These are phyloP conservation scores for Aptenodytes patagonicus DNA, from an alignment of 2,113 vertebrate genomes.

Conservation along the genomic window DNA sequence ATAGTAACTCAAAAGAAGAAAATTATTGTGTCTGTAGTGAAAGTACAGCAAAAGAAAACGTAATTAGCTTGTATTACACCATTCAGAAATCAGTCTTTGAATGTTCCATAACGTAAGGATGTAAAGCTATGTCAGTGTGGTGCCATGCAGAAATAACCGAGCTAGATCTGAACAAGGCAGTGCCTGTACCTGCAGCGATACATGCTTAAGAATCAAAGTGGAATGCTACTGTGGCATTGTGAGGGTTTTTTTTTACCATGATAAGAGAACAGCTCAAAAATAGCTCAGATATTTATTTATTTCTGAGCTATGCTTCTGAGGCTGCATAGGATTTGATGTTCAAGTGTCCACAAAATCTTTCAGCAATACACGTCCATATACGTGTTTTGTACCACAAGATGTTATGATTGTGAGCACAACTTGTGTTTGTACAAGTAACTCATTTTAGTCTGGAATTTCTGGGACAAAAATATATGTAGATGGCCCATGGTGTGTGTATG, in stretches of 20 bases:
- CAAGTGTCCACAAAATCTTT: neutral
- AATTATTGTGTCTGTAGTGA: neutral
- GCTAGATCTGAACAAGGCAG: neutral
- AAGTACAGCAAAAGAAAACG: neutral
- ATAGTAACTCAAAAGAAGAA: neutral
- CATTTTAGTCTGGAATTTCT: neutral
- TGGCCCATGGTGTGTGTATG: accelerated
- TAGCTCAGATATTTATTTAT: neutral
- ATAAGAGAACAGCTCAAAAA: neutral
- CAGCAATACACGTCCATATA: accelerated
- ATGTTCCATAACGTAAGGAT: neutral
- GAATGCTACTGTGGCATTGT: neutral
- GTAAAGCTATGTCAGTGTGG: neutral
- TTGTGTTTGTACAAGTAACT: neutral
- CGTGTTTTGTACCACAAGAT: neutral
- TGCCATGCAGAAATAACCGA: neutral
- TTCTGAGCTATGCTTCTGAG: neutral
- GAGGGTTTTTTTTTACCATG: neutral
- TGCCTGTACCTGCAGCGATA: neutral
- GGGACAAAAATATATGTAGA: neutral
- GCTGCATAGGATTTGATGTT: neutral
- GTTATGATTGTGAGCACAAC: neutral
- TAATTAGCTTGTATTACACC: neutral
- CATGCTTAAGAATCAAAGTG: neutral
- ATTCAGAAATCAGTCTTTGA: neutral